These are phyloP conservation scores for Dryoscopus gambensis DNA, from an alignment of 2,113 vertebrate species.

Conservation along the genomic window DNA sequence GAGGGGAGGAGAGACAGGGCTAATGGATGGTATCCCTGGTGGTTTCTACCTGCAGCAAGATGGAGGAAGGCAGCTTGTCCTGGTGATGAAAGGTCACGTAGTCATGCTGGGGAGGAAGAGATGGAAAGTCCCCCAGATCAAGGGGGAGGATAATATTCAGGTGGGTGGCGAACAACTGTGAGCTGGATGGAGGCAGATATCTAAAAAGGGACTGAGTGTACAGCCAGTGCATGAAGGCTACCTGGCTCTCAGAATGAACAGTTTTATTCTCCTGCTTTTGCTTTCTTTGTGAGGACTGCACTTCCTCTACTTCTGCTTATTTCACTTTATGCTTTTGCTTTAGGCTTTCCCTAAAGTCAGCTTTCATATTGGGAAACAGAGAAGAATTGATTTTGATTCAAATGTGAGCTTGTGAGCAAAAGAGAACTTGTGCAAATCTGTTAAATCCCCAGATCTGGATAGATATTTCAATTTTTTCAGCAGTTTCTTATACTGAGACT, in stretches of 20 bases:
- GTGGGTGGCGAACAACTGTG: neutral
- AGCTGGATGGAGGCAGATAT: neutral
- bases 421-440: neutral
- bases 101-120: neutral
- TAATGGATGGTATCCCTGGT: neutral
- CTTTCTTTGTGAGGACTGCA: neutral
- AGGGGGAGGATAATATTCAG: neutral
- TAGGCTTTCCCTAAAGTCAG: neutral
- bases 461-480: neutral
- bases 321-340: neutral
- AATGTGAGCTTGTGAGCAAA: neutral
- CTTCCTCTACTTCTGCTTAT: neutral
- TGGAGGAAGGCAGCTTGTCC: neutral
- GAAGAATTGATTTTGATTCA: neutral
- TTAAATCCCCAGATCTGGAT: neutral
- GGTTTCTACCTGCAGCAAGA: neutral
- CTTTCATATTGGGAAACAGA: neutral
- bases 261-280: neutral
- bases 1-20: neutral
- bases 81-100: rapidly evolving
- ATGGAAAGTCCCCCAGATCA: neutral
- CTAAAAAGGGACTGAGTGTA: neutral
- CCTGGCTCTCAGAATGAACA: neutral
- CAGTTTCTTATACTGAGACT: neutral
- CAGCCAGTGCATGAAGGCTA: neutral